A percentile compares a stretch with the other conserved stretches of the same genome.
Evolutionary conservation across 2,888 invertebrate genomes (phyloP).

Genomic region (Empis livida): DNA sequence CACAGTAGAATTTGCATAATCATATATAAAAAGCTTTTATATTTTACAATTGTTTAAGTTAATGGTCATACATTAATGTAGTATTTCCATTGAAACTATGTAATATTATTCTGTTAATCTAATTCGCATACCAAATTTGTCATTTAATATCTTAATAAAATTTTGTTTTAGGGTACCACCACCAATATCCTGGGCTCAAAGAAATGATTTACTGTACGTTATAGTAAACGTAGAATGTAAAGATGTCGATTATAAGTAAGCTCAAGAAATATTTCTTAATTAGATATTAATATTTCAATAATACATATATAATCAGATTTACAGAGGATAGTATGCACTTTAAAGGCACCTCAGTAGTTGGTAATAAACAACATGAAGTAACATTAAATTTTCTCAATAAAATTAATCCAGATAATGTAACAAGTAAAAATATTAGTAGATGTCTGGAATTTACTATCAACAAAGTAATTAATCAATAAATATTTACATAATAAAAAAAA

Average conservation of each 20-base stretch:
- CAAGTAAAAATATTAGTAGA: conserved; percentile 56
- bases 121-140: too few relatives aligned
- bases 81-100: too few relatives aligned
- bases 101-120: too few relatives aligned
- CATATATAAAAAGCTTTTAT: too few relatives aligned
- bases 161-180: conserved; percentile 50
- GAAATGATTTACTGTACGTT: conserved; percentile 66
- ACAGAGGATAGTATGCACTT: conserved; percentile 63
- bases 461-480: conserved; percentile 44
- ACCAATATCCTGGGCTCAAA: conserved; percentile 88
- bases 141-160: too few relatives aligned
- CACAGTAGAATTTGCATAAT: too few relatives aligned
- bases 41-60: too few relatives aligned
- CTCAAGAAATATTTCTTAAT: neutral
- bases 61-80: too few relatives aligned
- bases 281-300: neutral
- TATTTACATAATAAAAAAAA: neutral
- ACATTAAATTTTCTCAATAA: conserved; percentile 72
- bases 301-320: conserved; percentile 37
- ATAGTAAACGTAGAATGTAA: conserved; percentile 87
- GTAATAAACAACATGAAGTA: conserved; percentile 75
- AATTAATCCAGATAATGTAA: conserved; percentile 68
- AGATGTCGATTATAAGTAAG: conserved; percentile 65
- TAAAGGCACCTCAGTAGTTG: conserved; percentile 73
- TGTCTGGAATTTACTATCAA: conserved; percentile 61